These are phyloP conservation scores for Tyrophagus putrescentiae DNA, from an alignment of 1,140 invertebrate genomes.

Conservation along the genomic window DNA sequence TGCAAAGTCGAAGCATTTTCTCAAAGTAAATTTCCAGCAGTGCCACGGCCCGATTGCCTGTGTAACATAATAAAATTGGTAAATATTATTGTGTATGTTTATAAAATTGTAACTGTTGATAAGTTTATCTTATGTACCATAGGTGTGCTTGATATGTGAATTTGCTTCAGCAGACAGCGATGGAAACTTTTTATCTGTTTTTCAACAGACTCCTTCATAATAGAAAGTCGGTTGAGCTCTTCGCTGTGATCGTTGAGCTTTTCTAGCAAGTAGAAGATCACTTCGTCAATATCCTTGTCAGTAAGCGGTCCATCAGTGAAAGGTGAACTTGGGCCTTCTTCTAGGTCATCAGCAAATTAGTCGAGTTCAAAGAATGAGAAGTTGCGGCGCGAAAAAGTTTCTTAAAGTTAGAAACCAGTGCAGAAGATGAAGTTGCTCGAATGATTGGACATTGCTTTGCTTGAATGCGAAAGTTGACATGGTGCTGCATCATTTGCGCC, in stretches of 20 bases:
- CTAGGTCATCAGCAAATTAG: too few species aligned
- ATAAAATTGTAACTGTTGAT: too few species aligned
- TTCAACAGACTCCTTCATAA: neutral
- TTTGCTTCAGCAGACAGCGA: neutral
- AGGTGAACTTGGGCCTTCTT: too few species aligned
- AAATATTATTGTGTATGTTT: too few species aligned
- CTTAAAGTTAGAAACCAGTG: too few species aligned
- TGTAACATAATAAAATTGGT: neutral
- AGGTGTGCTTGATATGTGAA: neutral
- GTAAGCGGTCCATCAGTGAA: neutral
- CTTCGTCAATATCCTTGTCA: neutral
- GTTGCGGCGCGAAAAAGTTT: too few species aligned
- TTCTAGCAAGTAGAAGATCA: neutral
- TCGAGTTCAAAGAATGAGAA: too few species aligned
- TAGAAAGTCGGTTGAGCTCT: neutral
- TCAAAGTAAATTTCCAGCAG: neutral
- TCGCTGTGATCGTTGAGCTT: slow-evolving; percentile 2
- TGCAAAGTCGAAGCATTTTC: slow-evolving; percentile 7
- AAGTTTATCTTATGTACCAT: neutral
- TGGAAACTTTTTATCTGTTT: neutral
- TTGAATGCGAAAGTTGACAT: too few species aligned
- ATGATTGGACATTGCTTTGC: too few species aligned
- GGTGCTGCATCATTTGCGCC: too few species aligned
- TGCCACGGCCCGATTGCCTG: neutral
- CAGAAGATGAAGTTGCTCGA: too few species aligned